A percentile compares a stretch with the other conserved stretches of the same genome.
Conservation (phyloP, 2,888 invertebrate genomes). For the Lobophora halterata region DNA sequence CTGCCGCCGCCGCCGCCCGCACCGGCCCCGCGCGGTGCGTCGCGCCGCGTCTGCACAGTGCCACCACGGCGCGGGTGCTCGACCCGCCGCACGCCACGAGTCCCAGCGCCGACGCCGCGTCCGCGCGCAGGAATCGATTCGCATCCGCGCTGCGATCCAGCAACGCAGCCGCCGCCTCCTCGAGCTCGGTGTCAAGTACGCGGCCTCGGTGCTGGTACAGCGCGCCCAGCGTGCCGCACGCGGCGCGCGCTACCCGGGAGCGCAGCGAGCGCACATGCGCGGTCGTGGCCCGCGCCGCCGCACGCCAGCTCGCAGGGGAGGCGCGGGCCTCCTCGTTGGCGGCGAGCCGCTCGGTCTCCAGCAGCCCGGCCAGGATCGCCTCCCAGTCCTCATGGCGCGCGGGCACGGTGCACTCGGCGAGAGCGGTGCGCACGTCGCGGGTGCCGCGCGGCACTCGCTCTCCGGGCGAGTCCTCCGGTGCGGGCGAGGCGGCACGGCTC, state of each 20-base stretch:
- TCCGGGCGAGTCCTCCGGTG: constrained; percentile 12
- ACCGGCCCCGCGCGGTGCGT: constrained; percentile 93
- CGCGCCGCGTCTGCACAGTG: constrained; percentile 85
- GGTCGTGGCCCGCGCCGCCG: constrained; percentile 86
- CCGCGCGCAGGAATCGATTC: constrained; percentile 94
- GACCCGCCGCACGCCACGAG: constrained; percentile 89
- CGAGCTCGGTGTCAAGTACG: constrained; percentile 87
- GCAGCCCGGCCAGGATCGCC: constrained; percentile 86
- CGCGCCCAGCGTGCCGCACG: constrained; percentile 90
- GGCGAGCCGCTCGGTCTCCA: constrained; percentile 84
- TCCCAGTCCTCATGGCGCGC: constrained; percentile 91
- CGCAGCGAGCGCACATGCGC: constrained; percentile 93
- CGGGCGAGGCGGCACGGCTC: constrained; percentile 36
- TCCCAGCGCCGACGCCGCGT: constrained; percentile 91
- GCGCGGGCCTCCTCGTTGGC: constrained; percentile 85
- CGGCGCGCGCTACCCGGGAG: constrained; percentile 94
- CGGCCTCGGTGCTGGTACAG: constrained; percentile 85
- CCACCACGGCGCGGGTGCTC: constrained; percentile 83
- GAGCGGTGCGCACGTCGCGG: constrained; percentile 64
- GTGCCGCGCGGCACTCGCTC: constrained; percentile 29
- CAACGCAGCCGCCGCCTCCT: constrained; percentile 90
- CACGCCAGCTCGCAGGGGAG: constrained; percentile 84
- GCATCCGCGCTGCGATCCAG: constrained; percentile 96
- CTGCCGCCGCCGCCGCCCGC: constrained; percentile 89
- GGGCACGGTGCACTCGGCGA: constrained; percentile 63